Percentiles rank a stretch among this genome's conserved stretches.
These are phyloP conservation scores for Schizothorax lantsangensis DNA, from an alignment of 2,797 vertebrate species.

Conservation along the genomic window DNA sequence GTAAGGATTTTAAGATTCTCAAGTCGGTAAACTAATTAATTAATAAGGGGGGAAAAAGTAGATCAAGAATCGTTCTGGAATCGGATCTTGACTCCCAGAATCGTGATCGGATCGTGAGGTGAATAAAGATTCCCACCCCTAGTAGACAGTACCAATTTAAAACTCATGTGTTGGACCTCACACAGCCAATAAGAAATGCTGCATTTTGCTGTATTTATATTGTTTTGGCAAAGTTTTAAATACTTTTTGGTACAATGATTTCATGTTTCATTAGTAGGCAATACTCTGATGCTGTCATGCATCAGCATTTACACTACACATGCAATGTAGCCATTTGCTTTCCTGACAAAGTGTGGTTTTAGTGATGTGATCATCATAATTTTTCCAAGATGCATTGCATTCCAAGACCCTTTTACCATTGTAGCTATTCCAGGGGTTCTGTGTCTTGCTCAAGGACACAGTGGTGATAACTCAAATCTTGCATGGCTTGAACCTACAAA, in stretches of 20 bases:
- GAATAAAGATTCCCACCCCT: too few species aligned
- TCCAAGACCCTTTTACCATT: constrained; percentile 1
- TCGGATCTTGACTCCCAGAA: too few species aligned
- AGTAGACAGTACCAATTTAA: not conserved
- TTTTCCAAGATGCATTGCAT: constrained; percentile 5
- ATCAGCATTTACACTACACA: not conserved
- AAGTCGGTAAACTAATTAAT: too few species aligned
- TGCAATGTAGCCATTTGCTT: not conserved
- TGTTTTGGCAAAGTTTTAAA: not conserved
- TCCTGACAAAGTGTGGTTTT: not conserved
- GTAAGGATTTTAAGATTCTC: too few species aligned
- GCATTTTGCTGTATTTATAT: not conserved
- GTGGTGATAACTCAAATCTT: not conserved
- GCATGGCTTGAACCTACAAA: not conserved
- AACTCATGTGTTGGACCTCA: not conserved
- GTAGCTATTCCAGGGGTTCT: not conserved
- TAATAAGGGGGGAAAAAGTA: too few species aligned
- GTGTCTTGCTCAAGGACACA: not conserved
- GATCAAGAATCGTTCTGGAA: too few species aligned
- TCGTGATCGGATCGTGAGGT: too few species aligned
- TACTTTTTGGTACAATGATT: not conserved
- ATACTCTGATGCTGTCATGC: not conserved
- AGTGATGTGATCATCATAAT: constrained; percentile 1
- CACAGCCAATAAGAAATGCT: too few species aligned
- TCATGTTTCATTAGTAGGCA: not conserved